Conservation (phyloP, 2,797 vertebrate genomes). For the Premnoplex brunnescens region DNA sequence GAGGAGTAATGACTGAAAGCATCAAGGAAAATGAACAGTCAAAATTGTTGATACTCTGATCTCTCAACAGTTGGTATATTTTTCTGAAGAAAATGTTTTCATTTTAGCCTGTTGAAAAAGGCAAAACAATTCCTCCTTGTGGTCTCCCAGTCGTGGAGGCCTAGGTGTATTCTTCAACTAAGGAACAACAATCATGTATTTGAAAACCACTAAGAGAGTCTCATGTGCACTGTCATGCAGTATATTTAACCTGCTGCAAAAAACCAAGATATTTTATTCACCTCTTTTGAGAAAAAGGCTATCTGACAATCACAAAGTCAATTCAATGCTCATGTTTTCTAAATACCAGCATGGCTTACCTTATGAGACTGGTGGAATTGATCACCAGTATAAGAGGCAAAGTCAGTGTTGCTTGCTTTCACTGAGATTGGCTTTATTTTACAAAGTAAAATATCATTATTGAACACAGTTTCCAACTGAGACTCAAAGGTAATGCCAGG, state of each 20-base stretch:
- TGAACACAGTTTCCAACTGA: neutral
- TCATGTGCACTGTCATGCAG: neutral
- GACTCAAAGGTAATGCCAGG: neutral
- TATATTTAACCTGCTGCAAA: neutral
- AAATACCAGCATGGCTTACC: neutral
- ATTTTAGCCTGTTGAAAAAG: neutral
- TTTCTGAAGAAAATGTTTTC: neutral
- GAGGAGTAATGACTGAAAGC: neutral
- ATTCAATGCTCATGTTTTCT: neutral
- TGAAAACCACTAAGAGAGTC: neutral
- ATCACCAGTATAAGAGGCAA: neutral
- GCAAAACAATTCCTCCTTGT: neutral
- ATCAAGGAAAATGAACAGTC: neutral
- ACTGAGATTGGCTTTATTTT: neutral
- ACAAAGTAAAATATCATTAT: neutral
- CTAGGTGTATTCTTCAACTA: neutral
- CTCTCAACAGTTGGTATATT: neutral
- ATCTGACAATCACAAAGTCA: neutral
- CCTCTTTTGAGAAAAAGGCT: neutral
- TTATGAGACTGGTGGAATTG: neutral
- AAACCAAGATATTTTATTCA: neutral
- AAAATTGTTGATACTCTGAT: neutral
- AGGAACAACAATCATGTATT: neutral
- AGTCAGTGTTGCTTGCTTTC: neutral
- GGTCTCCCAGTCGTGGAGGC: neutral